Evolutionary conservation across 2,113 vertebrate genomes (phyloP), one percentile per base, ranked within the genome.

Genomic region (Microcebus murinus): DNA sequence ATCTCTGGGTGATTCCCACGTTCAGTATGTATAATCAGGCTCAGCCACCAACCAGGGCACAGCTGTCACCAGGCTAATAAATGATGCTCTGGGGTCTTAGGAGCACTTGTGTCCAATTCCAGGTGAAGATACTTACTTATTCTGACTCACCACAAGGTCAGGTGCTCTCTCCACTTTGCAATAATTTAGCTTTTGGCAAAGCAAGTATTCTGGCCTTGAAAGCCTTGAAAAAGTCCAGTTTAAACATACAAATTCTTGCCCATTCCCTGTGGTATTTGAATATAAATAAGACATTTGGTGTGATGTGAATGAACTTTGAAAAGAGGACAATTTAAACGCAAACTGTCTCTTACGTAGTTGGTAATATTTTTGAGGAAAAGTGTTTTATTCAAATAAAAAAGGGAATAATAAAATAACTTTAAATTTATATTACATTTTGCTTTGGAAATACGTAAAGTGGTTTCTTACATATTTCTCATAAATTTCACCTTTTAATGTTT

Each of bases 141-240:
- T 87, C 48, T n/a, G 61, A 93, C 39, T 96, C 39, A 81, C 86
- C 68, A 71, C 88, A 91, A 89, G 83, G 77, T 97, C 95, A 93
- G 95, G 94, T 96, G 94, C 67, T 97, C 91, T 76, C 70, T 94
- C 74, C 79, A 96, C 96, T 96, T 96, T 94, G 89, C 55, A 93
- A 77, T 97, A 96, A 96, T 95, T 96, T 95, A 90, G 84, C 93
- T 71, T 97, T 93, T 93, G 91, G 95, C 97, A 97, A 96, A 96
- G 95, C 57, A 96, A 93, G 95, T 95, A 88, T 90, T 97, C 95
- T 97, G 95, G 93, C 55, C 70, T 95, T 95, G 89, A 91, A 77
- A 87, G 34, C 23, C 93, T 93, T 81, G 70, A 89, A 91, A 96
- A 97, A 81, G 74, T 95, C 80, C 89, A 97, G 80, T 96, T 97